These are phyloP conservation scores for Megaceryle torquata DNA, from an alignment of 2,113 vertebrate genomes.

Conservation along the genomic window DNA sequence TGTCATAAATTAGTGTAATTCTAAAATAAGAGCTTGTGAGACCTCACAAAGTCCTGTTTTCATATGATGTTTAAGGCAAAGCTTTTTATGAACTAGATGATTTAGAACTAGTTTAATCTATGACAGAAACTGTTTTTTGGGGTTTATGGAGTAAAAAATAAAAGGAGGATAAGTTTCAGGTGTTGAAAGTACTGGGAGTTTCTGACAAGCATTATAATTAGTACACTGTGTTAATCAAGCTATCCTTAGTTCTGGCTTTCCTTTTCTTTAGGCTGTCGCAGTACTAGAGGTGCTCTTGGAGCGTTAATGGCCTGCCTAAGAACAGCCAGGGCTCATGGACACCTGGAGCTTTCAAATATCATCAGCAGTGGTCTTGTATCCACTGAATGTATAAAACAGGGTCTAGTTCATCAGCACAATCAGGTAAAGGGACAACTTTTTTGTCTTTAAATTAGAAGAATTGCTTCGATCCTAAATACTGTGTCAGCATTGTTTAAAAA, in stretches of 20 bases:
- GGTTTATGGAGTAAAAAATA: neutral
- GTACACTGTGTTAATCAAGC: neutral
- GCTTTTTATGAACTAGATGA: neutral
- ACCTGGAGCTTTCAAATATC: slow-evolving; percentile 74
- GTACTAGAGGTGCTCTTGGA: slow-evolving; percentile 83
- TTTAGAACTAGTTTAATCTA: neutral
- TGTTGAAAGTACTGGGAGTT: neutral
- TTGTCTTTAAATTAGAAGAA: neutral
- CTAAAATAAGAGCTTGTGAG: neutral
- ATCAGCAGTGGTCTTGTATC: slow-evolving; percentile 82
- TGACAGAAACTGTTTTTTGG: neutral
- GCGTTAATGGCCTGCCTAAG: slow-evolving; percentile 93
- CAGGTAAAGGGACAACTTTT: slow-evolving; percentile 76
- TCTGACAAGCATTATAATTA: neutral
- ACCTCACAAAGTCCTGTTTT: neutral
- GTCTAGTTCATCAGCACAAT: slow-evolving; percentile 89
- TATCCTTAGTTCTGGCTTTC: neutral
- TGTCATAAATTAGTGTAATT: neutral
- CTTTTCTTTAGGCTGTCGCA: slow-evolving; percentile 65
- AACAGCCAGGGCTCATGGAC: slow-evolving; percentile 87
- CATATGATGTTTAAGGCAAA: neutral
- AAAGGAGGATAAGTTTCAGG: rapidly evolving
- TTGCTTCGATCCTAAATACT: neutral
- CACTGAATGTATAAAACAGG: slow-evolving; percentile 79
- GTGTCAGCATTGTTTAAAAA: neutral